A percentile compares a stretch with the other conserved stretches of the same genome.
These are phyloP conservation scores for Cephus spinipes DNA, from an alignment of 2,888 invertebrate genomes.

Conservation along the genomic window DNA sequence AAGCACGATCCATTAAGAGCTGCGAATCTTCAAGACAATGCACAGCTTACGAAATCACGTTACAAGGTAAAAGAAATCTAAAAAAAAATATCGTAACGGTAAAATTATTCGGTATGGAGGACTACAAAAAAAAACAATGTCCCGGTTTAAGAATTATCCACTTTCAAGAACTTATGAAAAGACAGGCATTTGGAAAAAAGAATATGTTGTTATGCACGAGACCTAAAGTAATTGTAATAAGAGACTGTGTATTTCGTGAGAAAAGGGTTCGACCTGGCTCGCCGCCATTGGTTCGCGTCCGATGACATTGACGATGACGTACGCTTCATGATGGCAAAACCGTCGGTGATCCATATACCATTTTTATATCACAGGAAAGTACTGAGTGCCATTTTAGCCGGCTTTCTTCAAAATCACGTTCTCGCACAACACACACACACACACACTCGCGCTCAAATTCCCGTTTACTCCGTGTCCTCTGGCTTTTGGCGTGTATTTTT, in stretches of 20 bases:
- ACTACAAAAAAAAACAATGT: constrained; percentile 14
- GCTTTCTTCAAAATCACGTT: not conserved
- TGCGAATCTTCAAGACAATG: constrained; percentile 31
- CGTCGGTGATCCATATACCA: constrained; percentile 36
- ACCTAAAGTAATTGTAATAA: not conserved
- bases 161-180: constrained; percentile 16
- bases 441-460: not conserved
- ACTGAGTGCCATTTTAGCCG: constrained; percentile 28
- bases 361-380: constrained; percentile 50
- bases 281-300: not conserved
- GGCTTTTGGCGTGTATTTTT: not conserved
- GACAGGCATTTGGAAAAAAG: constrained; percentile 20
- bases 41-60: constrained; percentile 11
- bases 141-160: constrained; percentile 3
- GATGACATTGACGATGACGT: not conserved
- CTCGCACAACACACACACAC: not conserved
- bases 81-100: not conserved
- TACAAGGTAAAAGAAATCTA: not conserved
- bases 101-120: constrained; percentile 8
- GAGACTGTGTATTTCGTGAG: not conserved
- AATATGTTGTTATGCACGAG: not conserved
- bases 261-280: not conserved
- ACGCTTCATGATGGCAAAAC: constrained; percentile 24
- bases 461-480: not conserved
- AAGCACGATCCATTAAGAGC: constrained; percentile 33